Evolutionary conservation across 2,888 invertebrate genomes (phyloP), one percentile per base, ranked within the genome.

Genomic region (Ornithoptera alexandrae): DNA sequence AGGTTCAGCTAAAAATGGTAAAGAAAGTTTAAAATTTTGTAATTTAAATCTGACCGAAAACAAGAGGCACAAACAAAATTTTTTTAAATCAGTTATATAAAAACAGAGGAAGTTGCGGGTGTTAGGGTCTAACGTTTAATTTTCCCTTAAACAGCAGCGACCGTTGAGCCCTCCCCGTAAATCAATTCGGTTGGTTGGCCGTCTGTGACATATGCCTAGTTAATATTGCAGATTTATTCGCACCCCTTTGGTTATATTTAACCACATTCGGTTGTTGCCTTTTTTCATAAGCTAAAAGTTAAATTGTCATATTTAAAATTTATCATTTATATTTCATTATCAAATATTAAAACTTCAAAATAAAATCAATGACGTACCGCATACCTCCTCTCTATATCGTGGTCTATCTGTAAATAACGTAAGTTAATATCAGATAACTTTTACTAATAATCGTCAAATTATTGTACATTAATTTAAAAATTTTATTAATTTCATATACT

Each of bases 201-300:
- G 60, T 64, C 66, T 63, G 59, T 70, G 46, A 69, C 69, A 70
- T 63, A 62, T 58, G 65, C 63, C 62, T 70, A 62, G 62, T 66
- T 70, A 70, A 70, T 70, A 70, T 59, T 59, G 62, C 62, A 67
- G 66, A 67, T 67, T 67, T 70, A 70, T 70, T 70, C 50, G 46
- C 65, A 46, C 24, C 61, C 57, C 50, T 61, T 62, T 46, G 65
- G 61, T 60, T 65, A 65, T 20, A 56, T 65, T 69, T 68, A 58
- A 61, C 53, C 65, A 20, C 65, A 42, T 42, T 53, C 46, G 59
- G 50, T 59, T 59, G 58, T 63, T 68, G 36, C 57, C 7, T 15
- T 57, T 30, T 56, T 57, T 42, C 42, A 67, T 53, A 53, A 42
- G 62, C 24, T 15, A 59, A 30, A 59, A 59, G 59, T 59, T 59